These are phyloP conservation scores for Lepidurus couesii DNA, from an alignment of 1,140 invertebrate species.

Conservation along the genomic window DNA sequence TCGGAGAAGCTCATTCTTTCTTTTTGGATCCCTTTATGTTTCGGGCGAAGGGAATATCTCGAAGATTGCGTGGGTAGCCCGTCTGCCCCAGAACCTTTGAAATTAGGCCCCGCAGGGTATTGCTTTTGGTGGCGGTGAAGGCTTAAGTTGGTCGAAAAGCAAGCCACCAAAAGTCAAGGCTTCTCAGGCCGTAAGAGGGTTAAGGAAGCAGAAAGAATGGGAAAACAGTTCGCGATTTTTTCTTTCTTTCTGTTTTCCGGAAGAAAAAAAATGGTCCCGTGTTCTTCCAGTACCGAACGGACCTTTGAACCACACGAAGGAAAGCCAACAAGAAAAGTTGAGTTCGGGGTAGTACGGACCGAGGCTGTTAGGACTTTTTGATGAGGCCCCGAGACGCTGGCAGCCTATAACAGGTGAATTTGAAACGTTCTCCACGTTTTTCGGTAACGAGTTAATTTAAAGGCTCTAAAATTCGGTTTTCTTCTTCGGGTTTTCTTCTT, in stretches of 20 bases:
- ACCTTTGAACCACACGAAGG: no score
- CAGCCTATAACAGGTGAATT: neutral
- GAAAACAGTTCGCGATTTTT: no score
- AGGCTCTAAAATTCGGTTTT: neutral
- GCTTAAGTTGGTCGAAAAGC: no score
- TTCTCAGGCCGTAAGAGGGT: no score
- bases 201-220: no score
- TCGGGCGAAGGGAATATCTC: neutral
- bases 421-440: neutral
- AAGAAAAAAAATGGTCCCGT: no score
- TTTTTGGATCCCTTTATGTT: neutral
- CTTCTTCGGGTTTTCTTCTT: neutral
- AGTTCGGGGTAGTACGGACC: neutral
- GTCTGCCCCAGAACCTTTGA: neutral
- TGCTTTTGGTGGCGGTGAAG: neutral
- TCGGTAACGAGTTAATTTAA: slow-evolving; percentile 3
- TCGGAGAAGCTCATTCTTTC: neutral
- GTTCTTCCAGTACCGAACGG: no score
- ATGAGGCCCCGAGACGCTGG: neutral
- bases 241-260: no score
- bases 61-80: neutral
- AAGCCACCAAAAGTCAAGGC: no score
- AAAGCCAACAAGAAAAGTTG: neutral
- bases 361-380: neutral
- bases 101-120: neutral